Base-by-base conservation (phyloP, 2,888 invertebrate genomes). In the Eristalinus sepulchralis region DNA sequence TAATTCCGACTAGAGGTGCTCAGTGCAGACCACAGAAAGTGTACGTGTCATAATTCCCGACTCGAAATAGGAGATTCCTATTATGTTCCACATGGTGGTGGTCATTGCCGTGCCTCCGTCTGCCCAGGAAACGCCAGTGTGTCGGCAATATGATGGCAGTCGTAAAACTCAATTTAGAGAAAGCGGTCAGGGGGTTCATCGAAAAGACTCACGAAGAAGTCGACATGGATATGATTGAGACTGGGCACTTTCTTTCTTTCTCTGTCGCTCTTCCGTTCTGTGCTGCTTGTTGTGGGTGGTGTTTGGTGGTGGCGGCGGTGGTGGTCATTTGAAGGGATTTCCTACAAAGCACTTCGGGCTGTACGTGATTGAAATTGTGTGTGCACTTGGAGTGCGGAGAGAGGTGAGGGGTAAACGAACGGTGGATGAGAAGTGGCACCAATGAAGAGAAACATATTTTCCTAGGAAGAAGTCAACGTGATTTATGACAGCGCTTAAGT, bases 141-240 rank as follows among this genome's bases (percentile, higher is more conserved):
- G 57, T 27, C 24, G 57, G 57, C 24, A 24, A 57, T 57, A 81
- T 71, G 75, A 81, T 71, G 75, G 72, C 57, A 73, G 86, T 86
- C 86, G 86, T 86, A 86, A 86, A 86, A 86, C 86, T 85, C 78
- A 83, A 86, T 86, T 83, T 86, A 75, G 82, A 71, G 71, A 78
- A 78, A 83, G 82, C 71, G 73, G 75, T 47, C 71, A 66, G 71
- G 71, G 71, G 86, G 78, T 86, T 83, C 75, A 83, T 86, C 79
- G 86, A 71, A 71, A 73, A 82, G 85, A 72, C 72, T 78, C 47
- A 47, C n/a, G 47, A 31, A 78, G 39, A 64, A 73, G 39, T 72
- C 72, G 67, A 68, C 73, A 68, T 72, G 64, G 22, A 36, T 64
- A 11, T 84, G 79, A 84, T 84, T 75, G 75, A 79, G 83, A 47